Evolutionary conservation across 2,797 vertebrate species (phyloP).

Genomic region (Cuculus canorus): DNA sequence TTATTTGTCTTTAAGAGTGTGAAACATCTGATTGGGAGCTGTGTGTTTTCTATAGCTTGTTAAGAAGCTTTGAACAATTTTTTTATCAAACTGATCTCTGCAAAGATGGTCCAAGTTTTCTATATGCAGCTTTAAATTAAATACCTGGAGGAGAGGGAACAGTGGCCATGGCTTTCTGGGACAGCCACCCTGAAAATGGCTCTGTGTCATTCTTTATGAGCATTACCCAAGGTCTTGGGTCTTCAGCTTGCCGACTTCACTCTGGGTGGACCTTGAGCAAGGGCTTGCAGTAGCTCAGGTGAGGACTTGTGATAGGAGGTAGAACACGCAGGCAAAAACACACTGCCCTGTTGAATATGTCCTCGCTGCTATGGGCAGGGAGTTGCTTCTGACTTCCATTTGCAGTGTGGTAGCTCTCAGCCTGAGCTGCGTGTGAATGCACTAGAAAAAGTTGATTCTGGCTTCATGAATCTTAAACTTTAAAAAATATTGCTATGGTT

Average conservation of each 20-base stretch:
- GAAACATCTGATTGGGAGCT: background rate
- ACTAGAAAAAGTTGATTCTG: background rate
- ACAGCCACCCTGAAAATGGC: background rate
- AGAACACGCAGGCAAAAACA: background rate
- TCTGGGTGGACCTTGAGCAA: background rate
- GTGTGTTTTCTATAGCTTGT: background rate
- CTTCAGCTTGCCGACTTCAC: background rate
- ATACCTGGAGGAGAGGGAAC: background rate
- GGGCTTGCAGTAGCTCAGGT: background rate
- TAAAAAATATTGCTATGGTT: background rate
- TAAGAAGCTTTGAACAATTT: background rate
- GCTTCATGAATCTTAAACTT: background rate
- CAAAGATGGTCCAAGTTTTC: background rate
- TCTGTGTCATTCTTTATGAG: background rate
- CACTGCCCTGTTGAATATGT: background rate
- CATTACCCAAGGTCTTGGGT: background rate
- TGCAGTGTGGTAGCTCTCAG: background rate
- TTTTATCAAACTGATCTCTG: background rate
- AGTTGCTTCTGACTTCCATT: background rate
- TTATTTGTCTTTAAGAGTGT: background rate
- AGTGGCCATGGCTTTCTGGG: background rate
- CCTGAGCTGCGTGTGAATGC: background rate
- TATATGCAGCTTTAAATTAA: background rate
- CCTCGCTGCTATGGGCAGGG: background rate
- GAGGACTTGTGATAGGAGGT: background rate